Percentiles rank a stretch among this genome's conserved stretches.
These are phyloP conservation scores for Aurelia coerulea DNA, from an alignment of 30 jellyfish, hydroid and myxozoan species.

Conservation along the genomic window DNA sequence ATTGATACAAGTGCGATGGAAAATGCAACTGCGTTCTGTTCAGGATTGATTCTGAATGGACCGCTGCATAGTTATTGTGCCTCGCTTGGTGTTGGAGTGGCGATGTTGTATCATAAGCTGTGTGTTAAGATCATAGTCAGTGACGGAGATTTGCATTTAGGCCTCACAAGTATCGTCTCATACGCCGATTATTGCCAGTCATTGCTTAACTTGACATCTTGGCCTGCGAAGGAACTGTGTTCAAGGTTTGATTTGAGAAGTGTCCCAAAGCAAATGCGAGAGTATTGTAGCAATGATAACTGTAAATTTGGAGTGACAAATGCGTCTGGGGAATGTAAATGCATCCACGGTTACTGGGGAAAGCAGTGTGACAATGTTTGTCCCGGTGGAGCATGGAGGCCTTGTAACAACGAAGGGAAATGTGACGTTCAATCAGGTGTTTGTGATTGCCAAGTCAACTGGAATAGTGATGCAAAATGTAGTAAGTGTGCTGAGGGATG, in stretches of 20 bases:
- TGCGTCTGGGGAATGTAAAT: conserved; percentile 9
- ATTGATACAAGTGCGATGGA: not conserved
- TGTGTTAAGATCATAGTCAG: conserved; percentile 33
- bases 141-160: conserved; percentile 18
- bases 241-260: not conserved
- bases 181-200: conserved; percentile 50
- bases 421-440: conserved; percentile 29
- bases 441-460: conserved; percentile 51
- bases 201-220: conserved; percentile 14
- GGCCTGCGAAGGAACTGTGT: conserved; percentile 66
- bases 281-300: not conserved
- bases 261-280: conserved; percentile 38
- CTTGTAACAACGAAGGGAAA: conserved; percentile 49
- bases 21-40: conserved; percentile 31
- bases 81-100: conserved; percentile 30
- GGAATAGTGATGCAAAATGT: conserved; percentile 58
- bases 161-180: conserved; percentile 35
- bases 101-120: conserved; percentile 15
- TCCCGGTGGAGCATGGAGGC: conserved; percentile 70
- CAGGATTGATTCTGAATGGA: not conserved
- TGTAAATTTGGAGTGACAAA: conserved; percentile 18
- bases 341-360: conserved; percentile 68
- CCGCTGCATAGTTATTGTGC: conserved; percentile 24
- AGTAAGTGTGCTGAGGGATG: conserved; percentile 56
- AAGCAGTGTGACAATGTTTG: conserved; percentile 44